A percentile compares a stretch with the other conserved stretches of the same genome.
Conservation (phyloP, 2,113 vertebrate species). For the Phoxinus phoxinus region DNA sequence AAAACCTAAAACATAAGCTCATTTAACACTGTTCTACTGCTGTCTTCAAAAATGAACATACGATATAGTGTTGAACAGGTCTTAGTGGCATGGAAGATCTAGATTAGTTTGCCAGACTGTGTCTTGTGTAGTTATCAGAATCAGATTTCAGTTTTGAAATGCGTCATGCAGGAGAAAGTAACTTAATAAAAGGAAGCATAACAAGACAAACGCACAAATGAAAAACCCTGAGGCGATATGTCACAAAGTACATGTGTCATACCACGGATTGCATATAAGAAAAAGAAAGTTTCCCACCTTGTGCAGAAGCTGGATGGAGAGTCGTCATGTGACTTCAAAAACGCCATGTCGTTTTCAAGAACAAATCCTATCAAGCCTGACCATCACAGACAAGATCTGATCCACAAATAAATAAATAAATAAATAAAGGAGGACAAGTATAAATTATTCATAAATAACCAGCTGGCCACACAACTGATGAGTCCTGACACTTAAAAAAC, state of each 20-base stretch:
- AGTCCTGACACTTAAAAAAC: neutral
- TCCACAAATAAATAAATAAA: neutral
- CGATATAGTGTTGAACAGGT: neutral
- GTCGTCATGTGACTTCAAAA: slow-evolving; percentile 7
- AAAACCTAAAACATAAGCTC: neutral
- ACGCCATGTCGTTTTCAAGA: neutral
- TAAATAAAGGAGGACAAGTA: neutral
- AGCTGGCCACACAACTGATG: slow-evolving; percentile 5
- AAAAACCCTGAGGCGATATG: neutral
- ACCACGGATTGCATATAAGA: neutral
- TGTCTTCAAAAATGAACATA: neutral
- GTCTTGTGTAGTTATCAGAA: too few species aligned
- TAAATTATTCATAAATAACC: slow-evolving; percentile 6
- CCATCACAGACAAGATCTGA: slow-evolving; percentile 6
- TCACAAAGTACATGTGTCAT: neutral
- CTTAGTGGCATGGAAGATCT: neutral
- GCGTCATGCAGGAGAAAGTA: neutral
- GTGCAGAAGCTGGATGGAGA: neutral
- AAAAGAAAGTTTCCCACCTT: neutral
- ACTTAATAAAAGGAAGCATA: neutral
- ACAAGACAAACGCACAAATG: neutral
- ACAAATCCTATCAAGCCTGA: slow-evolving; percentile 4
- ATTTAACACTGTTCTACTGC: neutral
- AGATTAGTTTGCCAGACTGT: too few species aligned
- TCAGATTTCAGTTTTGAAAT: too few species aligned